phyloP scores from a whole-genome alignment of 2,888 invertebrate species.

The Gymnocheta viridis region DNA sequence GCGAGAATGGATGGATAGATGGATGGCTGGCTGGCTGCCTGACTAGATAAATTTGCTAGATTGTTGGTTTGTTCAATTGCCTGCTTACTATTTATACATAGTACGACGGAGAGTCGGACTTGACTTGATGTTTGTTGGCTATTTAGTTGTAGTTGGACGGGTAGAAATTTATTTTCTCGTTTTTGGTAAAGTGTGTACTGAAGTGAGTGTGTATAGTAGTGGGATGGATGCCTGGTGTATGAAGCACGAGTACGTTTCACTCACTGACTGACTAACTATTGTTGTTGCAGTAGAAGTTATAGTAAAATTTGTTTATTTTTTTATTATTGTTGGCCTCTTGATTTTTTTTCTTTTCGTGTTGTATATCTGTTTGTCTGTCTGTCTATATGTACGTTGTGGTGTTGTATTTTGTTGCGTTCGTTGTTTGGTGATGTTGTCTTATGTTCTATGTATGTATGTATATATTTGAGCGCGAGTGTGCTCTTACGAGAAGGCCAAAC shows the following conservation, averaged over 20 bases:
- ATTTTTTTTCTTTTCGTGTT: slow-evolving; percentile 25
- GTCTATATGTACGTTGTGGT: neutral
- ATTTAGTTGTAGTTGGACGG: slow-evolving; percentile 7
- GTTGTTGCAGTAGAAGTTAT: slow-evolving; percentile 43
- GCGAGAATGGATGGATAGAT: slow-evolving; percentile 36
- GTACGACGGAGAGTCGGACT: slow-evolving; percentile 3
- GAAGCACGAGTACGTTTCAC: slow-evolving; percentile 55
- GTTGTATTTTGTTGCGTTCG: slow-evolving; percentile 45
- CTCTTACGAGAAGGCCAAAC: slow-evolving; percentile 66
- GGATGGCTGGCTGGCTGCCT: slow-evolving; percentile 10
- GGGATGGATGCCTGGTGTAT: slow-evolving; percentile 15
- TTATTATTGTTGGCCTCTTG: slow-evolving; percentile 21
- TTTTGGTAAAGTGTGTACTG: slow-evolving; percentile 22
- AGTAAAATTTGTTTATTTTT: slow-evolving; percentile 63
- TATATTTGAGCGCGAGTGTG: slow-evolving; percentile 40
- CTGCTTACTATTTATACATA: neutral
- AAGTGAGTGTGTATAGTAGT: slow-evolving; percentile 6
- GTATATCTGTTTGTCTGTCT: neutral
- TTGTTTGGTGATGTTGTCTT: slow-evolving; percentile 24
- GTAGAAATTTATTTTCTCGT: slow-evolving; percentile 42
- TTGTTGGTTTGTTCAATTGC: slow-evolving; percentile 39
- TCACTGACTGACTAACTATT: slow-evolving; percentile 18
- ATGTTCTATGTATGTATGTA: slow-evolving; percentile 38
- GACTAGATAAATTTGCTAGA: slow-evolving; percentile 42
- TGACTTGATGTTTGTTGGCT: slow-evolving; percentile 44